A percentile compares a stretch with the other conserved stretches of the same genome.
phyloP scores from a whole-genome alignment of 2,888 invertebrate genomes.

The Villa cingulata region DNA sequence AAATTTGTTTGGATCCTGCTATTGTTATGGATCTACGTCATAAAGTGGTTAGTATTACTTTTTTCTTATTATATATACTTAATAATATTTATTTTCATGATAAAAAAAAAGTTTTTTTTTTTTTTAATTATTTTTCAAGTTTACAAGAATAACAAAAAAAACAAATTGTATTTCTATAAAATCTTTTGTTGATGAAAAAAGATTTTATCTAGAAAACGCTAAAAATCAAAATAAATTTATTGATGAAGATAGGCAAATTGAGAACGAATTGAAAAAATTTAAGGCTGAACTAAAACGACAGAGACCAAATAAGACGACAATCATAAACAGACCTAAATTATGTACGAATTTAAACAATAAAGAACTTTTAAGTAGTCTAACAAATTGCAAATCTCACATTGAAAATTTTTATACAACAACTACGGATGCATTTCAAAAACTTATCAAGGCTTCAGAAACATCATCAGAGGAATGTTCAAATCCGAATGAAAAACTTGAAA shows the following conservation, averaged over 20 bases:
- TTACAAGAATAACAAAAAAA: neutral
- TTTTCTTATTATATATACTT: neutral
- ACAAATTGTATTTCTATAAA: neutral
- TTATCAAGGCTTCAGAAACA: slow-evolving; percentile 14
- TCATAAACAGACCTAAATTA: slow-evolving; percentile 7
- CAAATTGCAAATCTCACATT: slow-evolving; percentile 23
- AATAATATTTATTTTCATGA: too few relatives aligned
- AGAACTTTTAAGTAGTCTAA: slow-evolving; percentile 23
- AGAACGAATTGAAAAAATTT: slow-evolving; percentile 30
- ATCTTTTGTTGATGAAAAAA: slow-evolving; percentile 7
- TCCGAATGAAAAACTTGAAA: neutral
- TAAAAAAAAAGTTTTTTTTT: too few relatives aligned
- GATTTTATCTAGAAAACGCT: slow-evolving; percentile 20
- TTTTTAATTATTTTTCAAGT: neutral
- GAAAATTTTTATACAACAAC: slow-evolving; percentile 29
- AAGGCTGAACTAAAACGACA: slow-evolving; percentile 27
- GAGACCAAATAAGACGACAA: slow-evolving; percentile 16
- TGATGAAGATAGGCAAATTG: slow-evolving; percentile 29
- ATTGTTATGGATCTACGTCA: slow-evolving; percentile 34
- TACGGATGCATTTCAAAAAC: slow-evolving; percentile 22
- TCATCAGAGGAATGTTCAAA: neutral
- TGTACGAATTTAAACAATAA: slow-evolving; percentile 20
- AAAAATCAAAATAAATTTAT: slow-evolving; percentile 29
- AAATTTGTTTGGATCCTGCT: slow-evolving; percentile 24
- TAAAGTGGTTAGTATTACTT: slow-evolving; percentile 24